Base-by-base conservation (phyloP, 2,888 invertebrate species). In the Onthophagus sagittarius region DNA sequence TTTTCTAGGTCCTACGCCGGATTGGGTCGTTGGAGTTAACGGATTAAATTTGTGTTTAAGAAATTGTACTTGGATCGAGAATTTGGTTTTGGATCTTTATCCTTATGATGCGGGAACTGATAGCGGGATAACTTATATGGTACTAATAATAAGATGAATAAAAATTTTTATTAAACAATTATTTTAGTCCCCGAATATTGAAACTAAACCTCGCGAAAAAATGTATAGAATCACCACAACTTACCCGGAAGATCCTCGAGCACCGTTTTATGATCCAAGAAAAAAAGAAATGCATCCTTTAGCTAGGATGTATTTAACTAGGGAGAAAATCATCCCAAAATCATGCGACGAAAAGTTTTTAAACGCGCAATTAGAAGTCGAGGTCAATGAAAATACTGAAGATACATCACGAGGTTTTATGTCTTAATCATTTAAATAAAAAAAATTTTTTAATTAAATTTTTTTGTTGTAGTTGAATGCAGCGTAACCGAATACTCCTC, bases 51-150 rank as follows among this genome's bases (percentile, higher is more conserved):
- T 99, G 6, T 99, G 99, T 82, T 88, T 91, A 74, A 86, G 88
- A 75, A 95, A 98, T 86, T 97, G 99, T 84, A 90, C 94, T 0
- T 99, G 99, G 99, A 89, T 91, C n/a, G 93, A 94, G 78, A 89
- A 92, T 74, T 87, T 93, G 80, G 90, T 91, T 62, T 88, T 98
- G 63, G 96, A 98, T 86, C 87, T 99, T 33, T 94, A 90, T 82
- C 98, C 98, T 0, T 97, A 95, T 87, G 99, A 99, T 86, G 97
- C 97, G 0, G 99, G 99, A 63, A 98, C 98, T 0, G 98, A 99
- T 83, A 90, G 89, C 81, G 99, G 99, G 11, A 91, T 97, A 72
- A 92, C 94, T 0, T 99, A 99, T 81, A 92, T 94, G 93, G 94
- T 94, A 82, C 85, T 84, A 81, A 7, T 11, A 0, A 15, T 7